Conservation (phyloP, 2,888 invertebrate genomes). For the Geophilus truncorum region DNA sequence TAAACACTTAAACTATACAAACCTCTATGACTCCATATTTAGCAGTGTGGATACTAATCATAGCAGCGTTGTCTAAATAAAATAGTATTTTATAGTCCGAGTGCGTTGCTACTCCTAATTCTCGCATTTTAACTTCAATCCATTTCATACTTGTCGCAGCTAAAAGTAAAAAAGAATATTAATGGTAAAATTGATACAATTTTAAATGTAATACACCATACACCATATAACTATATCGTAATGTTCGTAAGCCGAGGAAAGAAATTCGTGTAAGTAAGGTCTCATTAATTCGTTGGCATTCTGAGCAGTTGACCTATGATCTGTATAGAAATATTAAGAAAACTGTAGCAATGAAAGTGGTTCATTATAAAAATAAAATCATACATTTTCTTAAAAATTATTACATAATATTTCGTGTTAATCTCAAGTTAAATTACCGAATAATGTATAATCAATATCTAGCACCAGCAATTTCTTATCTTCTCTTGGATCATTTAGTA, state of each 20-base stretch:
- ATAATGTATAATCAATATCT: conserved; percentile 94
- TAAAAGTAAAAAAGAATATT: conserved; percentile 38
- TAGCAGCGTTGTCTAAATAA: conserved; percentile 83
- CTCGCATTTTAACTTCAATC: conserved; percentile 95
- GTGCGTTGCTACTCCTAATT: conserved; percentile 78
- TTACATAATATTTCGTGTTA: too few species aligned
- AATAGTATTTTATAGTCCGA: conserved; percentile 85
- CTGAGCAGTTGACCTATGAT: conserved; percentile 89
- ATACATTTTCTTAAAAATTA: too few species aligned
- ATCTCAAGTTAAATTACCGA: conserved; percentile 55
- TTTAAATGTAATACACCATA: conserved; percentile 43
- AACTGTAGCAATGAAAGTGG: background rate
- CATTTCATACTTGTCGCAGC: conserved; percentile 96
- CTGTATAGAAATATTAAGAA: conserved; percentile 42
- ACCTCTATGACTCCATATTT: conserved; percentile 90
- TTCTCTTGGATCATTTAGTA: conserved; percentile 72
- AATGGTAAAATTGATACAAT: background rate
- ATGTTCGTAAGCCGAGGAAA: conserved; percentile 75
- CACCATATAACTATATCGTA: conserved; percentile 98
- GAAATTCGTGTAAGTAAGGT: conserved; percentile 90
- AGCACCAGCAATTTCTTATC: conserved; percentile 86
- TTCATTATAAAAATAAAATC: too few species aligned
- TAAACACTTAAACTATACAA: too few species aligned
- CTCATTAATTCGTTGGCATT: conserved; percentile 84
- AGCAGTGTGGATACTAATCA: conserved; percentile 88